Evolutionary conservation across 2,888 invertebrate genomes (phyloP), one percentile per base, ranked within the genome.

Genomic region (Thera britannica): DNA sequence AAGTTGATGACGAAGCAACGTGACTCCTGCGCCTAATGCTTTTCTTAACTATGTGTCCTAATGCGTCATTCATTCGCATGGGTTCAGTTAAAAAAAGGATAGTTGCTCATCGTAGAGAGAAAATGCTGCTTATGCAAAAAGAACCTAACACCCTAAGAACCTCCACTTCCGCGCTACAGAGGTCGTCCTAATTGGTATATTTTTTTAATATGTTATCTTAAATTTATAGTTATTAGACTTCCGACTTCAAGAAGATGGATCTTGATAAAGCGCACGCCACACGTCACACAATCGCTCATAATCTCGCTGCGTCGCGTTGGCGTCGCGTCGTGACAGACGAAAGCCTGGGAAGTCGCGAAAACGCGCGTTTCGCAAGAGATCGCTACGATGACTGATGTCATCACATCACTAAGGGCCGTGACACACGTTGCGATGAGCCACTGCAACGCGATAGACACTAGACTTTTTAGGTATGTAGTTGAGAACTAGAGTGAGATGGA

Each of bases 331-430:
- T 74, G 73, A 70, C 73, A 62, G 68, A 59, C 67, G 72, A 71
- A 74, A 72, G 72, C 76, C 67, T 75, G 76, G 72, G 75, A 75
- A 76, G 72, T 65, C 58, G 70, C 68, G 73, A 68, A 73, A 72
- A 72, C 65, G 63, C 34, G 36, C 51, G 54, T 72, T 73, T 73
- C 57, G 70, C 64, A 70, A 75, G 49, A 56, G 67, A 72, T 68
- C 65, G 46, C 51, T 51, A 58, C 64, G 58, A 65, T 58, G 60
- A 11, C 41, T 65, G 62, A 65, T 65, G 54, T 7, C 63, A 67
- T 61, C 66, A 61, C 44, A 66, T 60, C 63, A 48, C 34, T 62
- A 54, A 48, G 41, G 48, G 35, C 54, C 35, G 2, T 48, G n/a
- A 46, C 46, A 62, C 48, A 60, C 57, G 36, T 7, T 41, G 56